phyloP scores from a whole-genome alignment of 2,113 vertebrate species.

The Emydura subglobosa region DNA sequence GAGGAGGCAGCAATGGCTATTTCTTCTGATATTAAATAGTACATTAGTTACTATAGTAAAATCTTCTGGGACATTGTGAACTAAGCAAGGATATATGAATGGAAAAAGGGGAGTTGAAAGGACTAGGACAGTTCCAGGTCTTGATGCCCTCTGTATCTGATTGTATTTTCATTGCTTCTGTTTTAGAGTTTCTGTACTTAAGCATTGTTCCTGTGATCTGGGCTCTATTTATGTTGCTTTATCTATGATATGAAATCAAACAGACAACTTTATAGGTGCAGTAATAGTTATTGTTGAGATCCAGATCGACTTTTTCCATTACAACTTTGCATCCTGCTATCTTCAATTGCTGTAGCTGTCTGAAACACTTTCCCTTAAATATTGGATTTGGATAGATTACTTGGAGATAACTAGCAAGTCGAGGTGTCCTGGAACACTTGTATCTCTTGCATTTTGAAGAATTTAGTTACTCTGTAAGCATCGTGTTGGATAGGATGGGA shows the following conservation, averaged over 20 bases:
- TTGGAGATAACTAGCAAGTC: conserved; percentile 21
- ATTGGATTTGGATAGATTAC: not conserved
- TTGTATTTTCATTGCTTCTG: not conserved
- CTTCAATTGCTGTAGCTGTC: not conserved
- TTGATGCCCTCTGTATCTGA: conserved; percentile 18
- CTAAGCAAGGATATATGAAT: not conserved
- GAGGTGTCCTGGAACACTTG: conserved; percentile 9
- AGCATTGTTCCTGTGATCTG: not conserved
- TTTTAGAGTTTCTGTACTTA: not conserved
- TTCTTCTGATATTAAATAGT: not conserved
- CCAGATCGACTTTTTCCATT: not conserved
- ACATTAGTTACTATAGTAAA: not conserved
- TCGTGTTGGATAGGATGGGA: not conserved
- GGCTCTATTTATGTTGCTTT: not conserved
- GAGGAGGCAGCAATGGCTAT: not conserved
- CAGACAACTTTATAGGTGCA: not conserved
- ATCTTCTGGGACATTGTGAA: not conserved
- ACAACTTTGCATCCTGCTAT: not conserved
- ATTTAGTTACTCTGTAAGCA: not conserved
- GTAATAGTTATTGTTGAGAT: conserved; percentile 1
- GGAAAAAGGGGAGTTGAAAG: not conserved
- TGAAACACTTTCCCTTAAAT: conserved; percentile 3
- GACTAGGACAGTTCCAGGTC: not conserved
- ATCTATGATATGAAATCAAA: not conserved
- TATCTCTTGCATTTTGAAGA: not conserved